Conservation (phyloP, 2,797 vertebrate genomes). For the Rhincodon typus region DNA sequence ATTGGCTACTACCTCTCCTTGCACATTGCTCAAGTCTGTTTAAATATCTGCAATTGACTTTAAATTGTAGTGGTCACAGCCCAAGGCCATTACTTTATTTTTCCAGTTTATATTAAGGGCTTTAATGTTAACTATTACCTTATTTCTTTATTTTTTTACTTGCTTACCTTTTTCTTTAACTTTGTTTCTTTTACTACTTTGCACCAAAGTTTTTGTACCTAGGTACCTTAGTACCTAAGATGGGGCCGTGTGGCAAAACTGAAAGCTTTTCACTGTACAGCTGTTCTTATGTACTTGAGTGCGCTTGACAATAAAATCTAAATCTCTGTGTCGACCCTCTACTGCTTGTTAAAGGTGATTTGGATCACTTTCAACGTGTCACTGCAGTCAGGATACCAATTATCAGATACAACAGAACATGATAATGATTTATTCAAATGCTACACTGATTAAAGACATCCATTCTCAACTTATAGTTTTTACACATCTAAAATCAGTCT, state of each 20-base stretch:
- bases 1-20: background rate
- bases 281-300: too few relatives aligned
- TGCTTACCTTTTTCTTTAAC: too few relatives aligned
- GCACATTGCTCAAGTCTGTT: background rate
- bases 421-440: background rate
- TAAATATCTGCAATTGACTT: background rate
- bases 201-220: too few relatives aligned
- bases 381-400: background rate
- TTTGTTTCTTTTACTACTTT: too few relatives aligned
- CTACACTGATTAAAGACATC: background rate
- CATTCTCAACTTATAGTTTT: background rate
- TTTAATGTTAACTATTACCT: too few relatives aligned
- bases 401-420: background rate
- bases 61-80: background rate
- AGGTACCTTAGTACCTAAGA: too few relatives aligned
- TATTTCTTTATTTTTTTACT: too few relatives aligned
- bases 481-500: too few relatives aligned
- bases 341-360: background rate
- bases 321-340: background rate
- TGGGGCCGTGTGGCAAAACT: too few relatives aligned
- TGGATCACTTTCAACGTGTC: background rate
- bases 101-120: too few relatives aligned
- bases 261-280: too few relatives aligned
- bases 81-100: background rate
- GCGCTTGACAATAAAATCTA: too few relatives aligned